A percentile compares a stretch with the other conserved stretches of the same genome.
Conservation (phyloP, 2,113 vertebrate species). For the Acanthisitta chloris region DNA sequence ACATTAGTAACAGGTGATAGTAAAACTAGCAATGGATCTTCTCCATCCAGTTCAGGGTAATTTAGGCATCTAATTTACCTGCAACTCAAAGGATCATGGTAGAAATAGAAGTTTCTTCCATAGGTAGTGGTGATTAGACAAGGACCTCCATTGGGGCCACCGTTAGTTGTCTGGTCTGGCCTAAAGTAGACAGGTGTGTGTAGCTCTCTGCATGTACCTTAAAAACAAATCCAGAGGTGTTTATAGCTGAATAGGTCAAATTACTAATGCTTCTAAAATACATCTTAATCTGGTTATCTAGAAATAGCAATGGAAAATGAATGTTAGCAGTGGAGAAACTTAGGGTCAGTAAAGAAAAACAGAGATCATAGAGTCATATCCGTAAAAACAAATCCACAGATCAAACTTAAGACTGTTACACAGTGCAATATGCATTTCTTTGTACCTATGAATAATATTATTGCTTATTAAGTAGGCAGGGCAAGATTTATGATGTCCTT, state of each 20-base stretch:
- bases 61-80: not conserved
- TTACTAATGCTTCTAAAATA: not conserved
- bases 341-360: not conserved
- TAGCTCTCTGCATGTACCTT: not conserved
- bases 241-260: not conserved
- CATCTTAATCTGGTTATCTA: not conserved
- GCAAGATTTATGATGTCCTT: not conserved
- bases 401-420: not conserved
- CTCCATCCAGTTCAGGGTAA: not conserved
- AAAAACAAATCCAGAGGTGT: not conserved
- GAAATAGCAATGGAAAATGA: not conserved
- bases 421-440: not conserved
- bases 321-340: not conserved
- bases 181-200: not conserved
- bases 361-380: not conserved
- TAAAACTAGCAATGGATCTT: not conserved
- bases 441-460: not conserved
- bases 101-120: not conserved
- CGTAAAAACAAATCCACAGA: not conserved
- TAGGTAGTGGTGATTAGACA: not conserved
- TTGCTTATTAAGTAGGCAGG: not conserved
- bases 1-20: not conserved
- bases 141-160: not conserved
- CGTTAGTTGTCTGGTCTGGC: not conserved
- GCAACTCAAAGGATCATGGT: not conserved